phyloP scores from a whole-genome alignment of 2,888 invertebrate genomes.

The Priapulus caudatus region DNA sequence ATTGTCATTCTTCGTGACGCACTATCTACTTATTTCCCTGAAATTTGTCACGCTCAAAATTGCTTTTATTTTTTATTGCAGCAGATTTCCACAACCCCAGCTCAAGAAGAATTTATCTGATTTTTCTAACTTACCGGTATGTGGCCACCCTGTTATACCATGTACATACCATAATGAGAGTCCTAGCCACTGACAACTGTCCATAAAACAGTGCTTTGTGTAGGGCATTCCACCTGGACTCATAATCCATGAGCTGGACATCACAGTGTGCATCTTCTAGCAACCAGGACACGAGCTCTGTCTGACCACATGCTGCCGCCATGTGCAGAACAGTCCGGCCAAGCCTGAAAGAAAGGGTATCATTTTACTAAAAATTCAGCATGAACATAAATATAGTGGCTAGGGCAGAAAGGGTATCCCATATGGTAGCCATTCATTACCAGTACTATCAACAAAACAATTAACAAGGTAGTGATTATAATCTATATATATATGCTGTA shows the following conservation, averaged over 20 bases:
- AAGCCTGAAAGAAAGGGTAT: constrained; percentile 22
- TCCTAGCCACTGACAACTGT: constrained; percentile 58
- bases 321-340: constrained; percentile 68
- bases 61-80: too few species aligned
- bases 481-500: too few species aligned
- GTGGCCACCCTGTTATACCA: too few species aligned
- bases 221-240: constrained; percentile 65
- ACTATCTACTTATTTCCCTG: too few species aligned
- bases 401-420: too few species aligned
- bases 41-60: too few species aligned
- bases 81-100: too few species aligned
- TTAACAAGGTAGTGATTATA: not conserved
- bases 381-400: constrained; percentile 26
- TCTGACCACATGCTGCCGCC: constrained; percentile 60
- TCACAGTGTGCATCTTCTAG: constrained; percentile 50
- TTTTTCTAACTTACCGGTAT: too few species aligned
- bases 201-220: constrained; percentile 72
- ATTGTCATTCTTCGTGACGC: too few species aligned
- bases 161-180: constrained; percentile 54
- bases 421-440: too few species aligned
- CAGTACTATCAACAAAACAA: too few species aligned
- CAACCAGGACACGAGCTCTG: constrained; percentile 59
- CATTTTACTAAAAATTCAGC: not conserved
- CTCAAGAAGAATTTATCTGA: too few species aligned
- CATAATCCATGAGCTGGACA: constrained; percentile 52